Evolutionary conservation across 2,797 vertebrate genomes (phyloP).

Genomic region (Taeniopygia guttata): DNA sequence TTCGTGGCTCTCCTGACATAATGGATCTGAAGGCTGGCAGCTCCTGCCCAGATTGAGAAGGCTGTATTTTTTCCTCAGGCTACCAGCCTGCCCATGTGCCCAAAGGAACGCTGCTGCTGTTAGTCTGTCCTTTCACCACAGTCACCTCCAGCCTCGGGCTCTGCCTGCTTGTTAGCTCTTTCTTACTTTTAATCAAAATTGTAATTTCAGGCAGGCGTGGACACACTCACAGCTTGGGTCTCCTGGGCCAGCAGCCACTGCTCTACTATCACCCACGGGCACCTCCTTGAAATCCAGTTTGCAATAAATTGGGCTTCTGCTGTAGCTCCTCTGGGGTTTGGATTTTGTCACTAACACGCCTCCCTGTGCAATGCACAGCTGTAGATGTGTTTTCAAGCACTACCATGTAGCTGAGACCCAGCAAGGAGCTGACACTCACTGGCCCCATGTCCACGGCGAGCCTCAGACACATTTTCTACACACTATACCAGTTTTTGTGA

Average conservation of each 20-base stretch:
- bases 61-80: neutral
- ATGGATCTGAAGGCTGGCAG: neutral
- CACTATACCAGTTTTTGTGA: neutral
- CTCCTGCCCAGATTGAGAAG: fast-evolving
- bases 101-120: neutral
- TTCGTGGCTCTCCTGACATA: fast-evolving
- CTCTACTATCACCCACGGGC: neutral
- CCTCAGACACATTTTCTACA: neutral
- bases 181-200: neutral
- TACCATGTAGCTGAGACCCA: neutral
- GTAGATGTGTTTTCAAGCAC: neutral
- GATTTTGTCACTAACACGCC: neutral
- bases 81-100: neutral
- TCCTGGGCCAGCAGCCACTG: neutral
- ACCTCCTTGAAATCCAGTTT: neutral
- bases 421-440: neutral
- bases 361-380: neutral
- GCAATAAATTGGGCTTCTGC: neutral
- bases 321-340: neutral
- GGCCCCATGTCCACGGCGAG: fast-evolving
- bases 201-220: neutral
- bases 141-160: neutral
- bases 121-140: neutral
- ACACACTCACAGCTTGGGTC: fast-evolving
- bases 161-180: neutral